Percentiles rank a stretch among this genome's conserved stretches.
phyloP scores from a whole-genome alignment of 2,888 invertebrate species.

The Coleophora flavipennella region DNA sequence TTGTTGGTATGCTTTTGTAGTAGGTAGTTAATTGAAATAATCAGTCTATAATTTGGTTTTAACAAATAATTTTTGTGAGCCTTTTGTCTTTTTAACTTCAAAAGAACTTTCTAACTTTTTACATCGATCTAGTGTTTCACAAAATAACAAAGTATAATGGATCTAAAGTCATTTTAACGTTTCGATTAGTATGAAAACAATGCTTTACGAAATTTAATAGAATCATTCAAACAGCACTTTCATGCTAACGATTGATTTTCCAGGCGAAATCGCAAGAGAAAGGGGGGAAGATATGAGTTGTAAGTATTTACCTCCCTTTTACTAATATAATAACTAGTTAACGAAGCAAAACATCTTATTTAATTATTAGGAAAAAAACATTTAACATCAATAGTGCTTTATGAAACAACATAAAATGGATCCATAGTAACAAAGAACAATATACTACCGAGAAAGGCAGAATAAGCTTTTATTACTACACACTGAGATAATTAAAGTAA shows the following conservation, averaged over 20 bases:
- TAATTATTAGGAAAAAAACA: no score
- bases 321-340: no score
- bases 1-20: constrained; percentile 53
- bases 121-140: no score
- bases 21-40: constrained; percentile 45
- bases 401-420: not conserved
- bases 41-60: constrained; percentile 4
- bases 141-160: not conserved
- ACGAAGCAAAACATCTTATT: no score
- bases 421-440: not conserved
- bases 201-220: no score
- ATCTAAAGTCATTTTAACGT: not conserved
- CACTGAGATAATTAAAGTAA: no score
- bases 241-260: constrained; percentile 34
- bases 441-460: not conserved
- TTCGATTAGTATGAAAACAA: not conserved
- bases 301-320: no score
- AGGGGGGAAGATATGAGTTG: constrained; percentile 83
- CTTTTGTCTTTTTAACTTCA: no score
- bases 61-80: not conserved
- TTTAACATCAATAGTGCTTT: no score
- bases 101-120: no score
- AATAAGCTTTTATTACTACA: no score
- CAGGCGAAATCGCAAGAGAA: constrained; percentile 83
- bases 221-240: no score